These are phyloP conservation scores for Zosterops pallidus DNA, from an alignment of 2,113 vertebrate species.

Conservation along the genomic window DNA sequence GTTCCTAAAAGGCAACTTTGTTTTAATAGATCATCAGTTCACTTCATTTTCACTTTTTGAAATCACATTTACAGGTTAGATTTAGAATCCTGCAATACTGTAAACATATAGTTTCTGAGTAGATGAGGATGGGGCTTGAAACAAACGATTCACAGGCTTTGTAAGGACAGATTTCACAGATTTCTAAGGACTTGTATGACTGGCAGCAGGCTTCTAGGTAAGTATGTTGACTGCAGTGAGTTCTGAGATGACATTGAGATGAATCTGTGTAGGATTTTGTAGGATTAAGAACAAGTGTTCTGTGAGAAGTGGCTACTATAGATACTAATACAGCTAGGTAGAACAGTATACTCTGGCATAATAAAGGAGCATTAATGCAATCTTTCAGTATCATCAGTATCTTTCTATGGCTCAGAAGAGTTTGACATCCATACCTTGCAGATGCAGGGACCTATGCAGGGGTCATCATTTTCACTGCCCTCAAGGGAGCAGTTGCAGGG, in stretches of 20 bases:
- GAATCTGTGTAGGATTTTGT: not conserved
- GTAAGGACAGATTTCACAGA: not conserved
- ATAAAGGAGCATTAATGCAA: not conserved
- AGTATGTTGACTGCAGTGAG: not conserved
- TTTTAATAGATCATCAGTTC: not conserved
- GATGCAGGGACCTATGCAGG: constrained; percentile 79
- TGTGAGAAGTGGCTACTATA: not conserved
- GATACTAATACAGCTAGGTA: not conserved
- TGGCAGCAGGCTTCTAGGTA: not conserved
- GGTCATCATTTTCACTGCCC: constrained; percentile 82
- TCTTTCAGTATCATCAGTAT: not conserved
- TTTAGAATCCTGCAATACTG: not conserved
- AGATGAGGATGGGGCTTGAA: not conserved
- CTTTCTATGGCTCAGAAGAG: not conserved
- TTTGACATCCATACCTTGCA: constrained; percentile 79
- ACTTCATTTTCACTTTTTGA: not conserved
- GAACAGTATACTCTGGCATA: not conserved
- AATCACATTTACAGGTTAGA: not conserved
- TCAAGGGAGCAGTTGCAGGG: constrained; percentile 79
- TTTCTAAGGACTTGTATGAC: not conserved
- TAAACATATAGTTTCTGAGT: not conserved
- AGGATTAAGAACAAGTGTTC: not conserved
- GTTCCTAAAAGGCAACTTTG: not conserved
- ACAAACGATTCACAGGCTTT: not conserved
- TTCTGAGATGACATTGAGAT: not conserved